These are phyloP conservation scores for Leptopilina drosophilae DNA, from an alignment of 2,888 invertebrate species.

Conservation along the genomic window DNA sequence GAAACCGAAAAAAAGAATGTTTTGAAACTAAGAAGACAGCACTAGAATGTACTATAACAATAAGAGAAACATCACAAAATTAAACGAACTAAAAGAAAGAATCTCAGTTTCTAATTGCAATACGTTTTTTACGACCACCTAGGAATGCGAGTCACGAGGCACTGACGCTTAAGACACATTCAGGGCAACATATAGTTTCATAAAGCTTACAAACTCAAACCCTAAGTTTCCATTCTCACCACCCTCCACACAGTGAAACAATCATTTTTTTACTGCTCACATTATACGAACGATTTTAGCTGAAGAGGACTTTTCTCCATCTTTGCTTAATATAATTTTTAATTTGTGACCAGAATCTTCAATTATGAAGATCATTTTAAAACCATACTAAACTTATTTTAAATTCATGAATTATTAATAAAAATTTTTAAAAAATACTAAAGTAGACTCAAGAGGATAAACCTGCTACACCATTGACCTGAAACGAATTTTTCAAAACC, in stretches of 20 bases:
- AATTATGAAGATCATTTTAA: too few species aligned
- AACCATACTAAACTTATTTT: too few species aligned
- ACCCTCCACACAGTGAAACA: conserved; percentile 47
- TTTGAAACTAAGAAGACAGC: not conserved
- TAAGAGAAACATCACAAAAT: conserved; percentile 7
- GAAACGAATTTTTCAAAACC: too few species aligned
- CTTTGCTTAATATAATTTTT: not conserved
- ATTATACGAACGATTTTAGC: not conserved
- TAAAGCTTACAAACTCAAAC: conserved; percentile 62
- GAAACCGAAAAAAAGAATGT: not conserved
- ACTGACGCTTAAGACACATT: conserved; percentile 72
- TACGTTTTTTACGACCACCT: conserved; percentile 61
- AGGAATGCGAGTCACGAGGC: conserved; percentile 72
- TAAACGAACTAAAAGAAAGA: conserved; percentile 32
- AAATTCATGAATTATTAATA: too few species aligned
- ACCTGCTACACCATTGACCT: too few species aligned
- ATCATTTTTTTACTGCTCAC: conserved; percentile 13
- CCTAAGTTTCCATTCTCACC: conserved; percentile 51
- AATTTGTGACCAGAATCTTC: not conserved
- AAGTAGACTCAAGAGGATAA: too few species aligned
- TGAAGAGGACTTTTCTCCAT: not conserved
- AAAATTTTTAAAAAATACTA: too few species aligned
- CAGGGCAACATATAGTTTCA: conserved; percentile 68
- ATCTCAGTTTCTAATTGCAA: conserved; percentile 50
- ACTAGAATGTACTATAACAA: not conserved